Evolutionary conservation across 2,888 invertebrate species (phyloP).

Genomic region (Trimorus sp.): DNA sequence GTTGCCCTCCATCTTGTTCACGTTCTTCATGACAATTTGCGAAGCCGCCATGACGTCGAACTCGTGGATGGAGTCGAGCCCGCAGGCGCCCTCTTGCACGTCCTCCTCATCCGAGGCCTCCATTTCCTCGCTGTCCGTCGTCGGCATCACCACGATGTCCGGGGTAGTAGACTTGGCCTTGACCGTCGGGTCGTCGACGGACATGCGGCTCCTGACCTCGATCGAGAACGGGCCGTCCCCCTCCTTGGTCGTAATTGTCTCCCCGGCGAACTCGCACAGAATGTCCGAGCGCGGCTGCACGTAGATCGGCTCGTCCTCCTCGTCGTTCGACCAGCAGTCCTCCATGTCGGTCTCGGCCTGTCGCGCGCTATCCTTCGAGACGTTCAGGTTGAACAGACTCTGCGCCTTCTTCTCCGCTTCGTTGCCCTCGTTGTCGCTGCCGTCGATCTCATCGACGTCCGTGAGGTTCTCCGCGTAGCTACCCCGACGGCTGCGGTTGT

Average conservation of each 20-base stretch:
- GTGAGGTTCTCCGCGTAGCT: conserved; percentile 77
- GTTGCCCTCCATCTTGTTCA: conserved; percentile 74
- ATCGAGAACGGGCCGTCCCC: conserved; percentile 79
- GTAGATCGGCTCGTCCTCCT: conserved; percentile 71
- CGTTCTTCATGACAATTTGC: conserved; percentile 76
- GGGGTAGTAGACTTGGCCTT: conserved; percentile 32
- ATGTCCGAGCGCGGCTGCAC: conserved; percentile 73
- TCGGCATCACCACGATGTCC: conserved; percentile 71
- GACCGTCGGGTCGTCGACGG: conserved; percentile 59
- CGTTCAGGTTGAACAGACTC: conserved; percentile 61
- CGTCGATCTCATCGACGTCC: conserved; percentile 79
- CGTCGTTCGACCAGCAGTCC: conserved; percentile 77
- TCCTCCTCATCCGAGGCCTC: conserved; percentile 78
- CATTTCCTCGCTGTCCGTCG: conserved; percentile 79
- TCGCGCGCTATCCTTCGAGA: conserved; percentile 61
- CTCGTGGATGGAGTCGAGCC: conserved; percentile 71
- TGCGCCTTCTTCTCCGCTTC: conserved; percentile 38
- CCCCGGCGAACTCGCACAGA: conserved; percentile 75
- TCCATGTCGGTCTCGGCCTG: conserved; percentile 78
- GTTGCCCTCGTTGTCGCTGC: conserved; percentile 74
- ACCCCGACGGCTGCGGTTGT: conserved; percentile 63
- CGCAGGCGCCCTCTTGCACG: conserved; percentile 71
- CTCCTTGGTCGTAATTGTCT: conserved; percentile 79
- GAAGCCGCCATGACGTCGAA: conserved; percentile 75
- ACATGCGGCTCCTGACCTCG: conserved; percentile 78